Base-by-base conservation (phyloP, 2,113 vertebrate genomes). In the Trichechus manatus region DNA sequence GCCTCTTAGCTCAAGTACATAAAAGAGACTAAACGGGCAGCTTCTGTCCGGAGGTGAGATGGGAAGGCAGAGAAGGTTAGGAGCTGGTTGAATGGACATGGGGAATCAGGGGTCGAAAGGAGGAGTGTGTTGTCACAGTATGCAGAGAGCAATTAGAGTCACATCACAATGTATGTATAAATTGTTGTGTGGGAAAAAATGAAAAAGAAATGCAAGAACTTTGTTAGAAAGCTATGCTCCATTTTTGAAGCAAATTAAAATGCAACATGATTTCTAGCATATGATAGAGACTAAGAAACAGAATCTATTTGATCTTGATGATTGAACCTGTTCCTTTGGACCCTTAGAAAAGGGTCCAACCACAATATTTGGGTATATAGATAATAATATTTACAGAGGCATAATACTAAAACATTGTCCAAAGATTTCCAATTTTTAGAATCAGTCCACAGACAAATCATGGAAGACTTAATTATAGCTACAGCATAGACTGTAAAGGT, bases 341-440 rank as follows among this genome's bases (percentile, higher is more conserved):
- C 9, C 56, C 56, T 59, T 59, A 19, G 56, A 59, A 59, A 79
- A 93, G 27, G 2, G 70, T 47, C 87, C 47, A 14, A 64, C 56
- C 63, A 36, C 15, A 87, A 22, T 70, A 89, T 75, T 95, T 82
- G 42, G 53, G 20, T 80, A 56, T 64, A 31, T n/a, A 15, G 27
- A 94, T 80, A 87, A 93, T 33, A 79, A 53, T 90, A 77, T 63
- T 72, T 93, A 85, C 56, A 92, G 11, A 79, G 59, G 25, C 44
- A 79, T 61, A 87, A 78, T 53, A 92, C 63, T 89, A 86, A 94
- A 92, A 95, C 3, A 79, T 61, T 85, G 19, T 77, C 42, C 81
- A 23, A 95, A 77, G 31, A 39, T 89, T 86, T 89, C 50, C 68
- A 33, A 17, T 39, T 64, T 89, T 94, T 86, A 89, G 78, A 96